Base-by-base conservation (phyloP, 2,888 invertebrate species). In the Bombyx huttoni region DNA sequence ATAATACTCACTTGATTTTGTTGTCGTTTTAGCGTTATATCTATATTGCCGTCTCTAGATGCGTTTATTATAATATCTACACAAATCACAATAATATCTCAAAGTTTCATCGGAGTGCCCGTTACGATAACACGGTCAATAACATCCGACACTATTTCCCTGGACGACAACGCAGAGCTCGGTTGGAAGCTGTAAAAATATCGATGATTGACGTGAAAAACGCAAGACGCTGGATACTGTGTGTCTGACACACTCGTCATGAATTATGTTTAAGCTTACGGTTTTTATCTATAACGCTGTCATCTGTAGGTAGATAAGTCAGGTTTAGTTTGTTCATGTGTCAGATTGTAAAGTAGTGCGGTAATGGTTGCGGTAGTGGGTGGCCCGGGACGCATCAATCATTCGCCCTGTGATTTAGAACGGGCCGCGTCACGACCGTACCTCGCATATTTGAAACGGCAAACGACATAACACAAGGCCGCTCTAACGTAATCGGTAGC, bases 181-280 rank as follows among this genome's bases (percentile, higher is more conserved):
- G 50, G 59, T 56, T 57, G 53, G 52, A 52, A 65, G 57, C 60
- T 67, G 65, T 68, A 70, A 71, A 75, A 75, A 75, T 76, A 73
- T 72, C 72, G 64, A 73, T 73, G 76, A 70, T 74, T 70, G 64
- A 67, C 62, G 62, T 68, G 62, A 65, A 69, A 65, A 69, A 61
- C 58, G 57, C 62, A 58, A 40, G 40, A 63, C 63, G 54, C 62
- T 64, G 58, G 61, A 62, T 65, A 55, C 60, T 57, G 59, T 58
- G 58, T 57, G 59, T 59, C 59, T 61, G 64, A 54, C 60, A 58
- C 67, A 64, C 61, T 66, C 61, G 12, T 54, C 56, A 55, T 55
- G 54, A 55, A 64, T 65, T 67, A 62, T 60, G 57, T 58, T n/a
- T 58, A 55, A 52, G 58, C 67, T 65, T 64, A 66, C 59, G 59